These are phyloP conservation scores for Corbicula japonica DNA, from an alignment of 2,888 invertebrate species.

Conservation along the genomic window DNA sequence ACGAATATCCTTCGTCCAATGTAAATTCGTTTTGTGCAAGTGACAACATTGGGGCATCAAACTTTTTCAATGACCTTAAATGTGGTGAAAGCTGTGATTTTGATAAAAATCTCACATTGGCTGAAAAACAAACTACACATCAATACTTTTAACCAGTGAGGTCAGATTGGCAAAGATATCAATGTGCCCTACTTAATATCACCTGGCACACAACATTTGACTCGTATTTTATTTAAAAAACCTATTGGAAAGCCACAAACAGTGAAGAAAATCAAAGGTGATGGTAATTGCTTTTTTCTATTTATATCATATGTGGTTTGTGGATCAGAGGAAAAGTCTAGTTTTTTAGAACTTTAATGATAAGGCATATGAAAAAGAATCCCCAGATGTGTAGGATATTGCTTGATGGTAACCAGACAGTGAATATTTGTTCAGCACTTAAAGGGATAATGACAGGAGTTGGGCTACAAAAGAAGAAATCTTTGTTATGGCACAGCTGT, in stretches of 20 bases:
- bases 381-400: neutral
- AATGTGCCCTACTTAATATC: neutral
- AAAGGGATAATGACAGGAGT: constrained; percentile 8
- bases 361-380: neutral
- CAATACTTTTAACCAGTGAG: neutral
- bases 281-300: constrained; percentile 49
- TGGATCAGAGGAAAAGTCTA: constrained; percentile 29
- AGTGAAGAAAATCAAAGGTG: constrained; percentile 18
- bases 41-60: too few species aligned
- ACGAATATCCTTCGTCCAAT: neutral
- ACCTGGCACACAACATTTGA: neutral
- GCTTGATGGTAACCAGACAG: neutral
- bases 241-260: neutral
- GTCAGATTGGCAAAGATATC: constrained; percentile 5
- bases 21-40: too few species aligned
- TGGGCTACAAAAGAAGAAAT: constrained; percentile 41
- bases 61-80: neutral
- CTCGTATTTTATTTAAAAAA: neutral
- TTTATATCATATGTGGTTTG: constrained; percentile 33
- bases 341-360: neutral
- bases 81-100: neutral
- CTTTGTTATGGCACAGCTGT: constrained; percentile 19
- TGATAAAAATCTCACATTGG: neutral
- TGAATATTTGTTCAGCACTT: constrained; percentile 7
- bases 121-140: neutral